These are phyloP conservation scores for Polyodon spathula DNA, from an alignment of 2,113 vertebrate genomes.

Conservation along the genomic window DNA sequence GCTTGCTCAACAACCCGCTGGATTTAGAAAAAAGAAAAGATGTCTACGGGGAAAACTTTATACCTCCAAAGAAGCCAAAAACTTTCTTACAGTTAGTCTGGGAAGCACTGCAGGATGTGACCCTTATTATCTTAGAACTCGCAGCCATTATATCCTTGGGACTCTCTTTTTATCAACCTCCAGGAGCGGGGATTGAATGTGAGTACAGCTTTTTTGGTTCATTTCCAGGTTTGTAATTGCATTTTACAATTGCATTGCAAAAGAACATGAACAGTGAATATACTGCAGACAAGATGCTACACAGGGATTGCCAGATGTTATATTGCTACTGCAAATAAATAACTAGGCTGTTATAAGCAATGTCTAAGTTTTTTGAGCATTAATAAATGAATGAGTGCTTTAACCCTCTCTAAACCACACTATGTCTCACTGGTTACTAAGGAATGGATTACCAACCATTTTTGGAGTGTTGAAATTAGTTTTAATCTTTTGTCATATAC, in stretches of 20 bases:
- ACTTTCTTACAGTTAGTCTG: constrained; percentile 97
- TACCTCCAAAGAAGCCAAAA: constrained; percentile 99
- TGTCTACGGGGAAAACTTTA: constrained; percentile 89
- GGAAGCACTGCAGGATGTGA: constrained; percentile 97
- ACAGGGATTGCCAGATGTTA: no score
- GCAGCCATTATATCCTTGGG: constrained; percentile 94
- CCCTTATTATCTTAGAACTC: constrained; percentile 94
- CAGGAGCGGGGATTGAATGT: constrained; percentile 77
- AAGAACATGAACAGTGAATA: background rate
- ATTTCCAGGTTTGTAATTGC: background rate
- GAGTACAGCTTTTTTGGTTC: constrained; percentile 27
- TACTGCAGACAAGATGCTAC: background rate
- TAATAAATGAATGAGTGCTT: no score
- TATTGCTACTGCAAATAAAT: no score
- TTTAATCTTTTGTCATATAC: no score
- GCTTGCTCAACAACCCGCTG: constrained; percentile 70
- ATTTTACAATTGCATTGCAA: background rate
- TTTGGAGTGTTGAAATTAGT: no score
- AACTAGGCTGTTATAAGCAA: no score
- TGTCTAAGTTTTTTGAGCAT: no score
- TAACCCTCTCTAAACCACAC: no score
- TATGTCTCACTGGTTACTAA: no score
- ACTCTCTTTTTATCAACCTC: constrained; percentile 93
- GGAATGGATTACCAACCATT: no score
- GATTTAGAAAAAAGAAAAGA: constrained; percentile 94